These are phyloP conservation scores for Sciurus carolinensis DNA, from an alignment of 2,797 vertebrate species.

Conservation along the genomic window DNA sequence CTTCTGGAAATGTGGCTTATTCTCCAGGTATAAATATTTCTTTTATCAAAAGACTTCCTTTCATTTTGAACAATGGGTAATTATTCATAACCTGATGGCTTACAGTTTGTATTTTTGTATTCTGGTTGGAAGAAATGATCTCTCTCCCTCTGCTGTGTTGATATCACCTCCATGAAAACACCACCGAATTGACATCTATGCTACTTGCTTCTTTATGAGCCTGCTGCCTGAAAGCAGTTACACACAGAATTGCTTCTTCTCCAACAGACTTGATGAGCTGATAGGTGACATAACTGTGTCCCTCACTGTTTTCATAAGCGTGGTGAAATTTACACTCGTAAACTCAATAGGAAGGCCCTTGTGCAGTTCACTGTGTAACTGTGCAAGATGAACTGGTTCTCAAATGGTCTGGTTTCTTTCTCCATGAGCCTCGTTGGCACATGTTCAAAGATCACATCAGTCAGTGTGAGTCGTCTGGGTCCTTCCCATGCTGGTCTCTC, in stretches of 20 bases:
- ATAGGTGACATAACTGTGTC: neutral
- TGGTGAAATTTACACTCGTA: neutral
- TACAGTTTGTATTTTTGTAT: neutral
- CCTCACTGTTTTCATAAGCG: neutral
- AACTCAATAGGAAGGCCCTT: neutral
- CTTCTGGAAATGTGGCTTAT: neutral
- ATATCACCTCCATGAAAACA: neutral
- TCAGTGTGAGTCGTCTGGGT: neutral
- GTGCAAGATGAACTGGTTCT: slow-evolving; percentile 43
- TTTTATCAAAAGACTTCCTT: slow-evolving; percentile 24
- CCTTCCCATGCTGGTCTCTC: neutral
- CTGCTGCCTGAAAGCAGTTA: neutral
- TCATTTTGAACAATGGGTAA: neutral
- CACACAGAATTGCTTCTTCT: neutral
- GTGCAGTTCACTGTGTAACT: neutral
- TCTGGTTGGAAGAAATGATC: neutral
- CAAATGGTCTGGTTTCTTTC: slow-evolving; percentile 61
- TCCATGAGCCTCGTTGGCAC: neutral
- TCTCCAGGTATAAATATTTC: neutral
- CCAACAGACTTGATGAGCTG: neutral
- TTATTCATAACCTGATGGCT: neutral
- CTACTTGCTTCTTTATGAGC: neutral
- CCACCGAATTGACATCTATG: neutral
- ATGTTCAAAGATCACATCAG: slow-evolving; percentile 29
- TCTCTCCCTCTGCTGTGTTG: too few relatives aligned